Evolutionary conservation across 1,140 invertebrate species (phyloP).

Genomic region (Stegodyphus dumicola): DNA sequence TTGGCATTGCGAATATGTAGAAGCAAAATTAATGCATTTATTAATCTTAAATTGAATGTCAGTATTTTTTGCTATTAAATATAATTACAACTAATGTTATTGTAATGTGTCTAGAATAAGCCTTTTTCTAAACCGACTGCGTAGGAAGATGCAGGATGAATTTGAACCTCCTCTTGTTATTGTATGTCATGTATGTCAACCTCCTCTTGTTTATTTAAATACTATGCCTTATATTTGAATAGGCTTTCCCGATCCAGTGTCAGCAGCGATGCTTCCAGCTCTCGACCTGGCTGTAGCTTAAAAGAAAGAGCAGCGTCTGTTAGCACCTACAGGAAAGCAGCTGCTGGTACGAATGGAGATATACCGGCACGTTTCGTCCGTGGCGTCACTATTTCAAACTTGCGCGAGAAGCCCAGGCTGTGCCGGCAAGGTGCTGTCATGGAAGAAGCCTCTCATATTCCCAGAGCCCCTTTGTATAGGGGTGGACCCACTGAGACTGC

Average conservation of each 20-base stretch:
- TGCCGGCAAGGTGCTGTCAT: slow-evolving; percentile 62
- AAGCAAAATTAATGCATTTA: too few species aligned
- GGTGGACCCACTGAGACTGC: slow-evolving; percentile 42
- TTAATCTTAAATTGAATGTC: too few species aligned
- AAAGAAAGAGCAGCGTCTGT: slow-evolving; percentile 13
- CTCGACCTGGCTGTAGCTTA: slow-evolving; percentile 39
- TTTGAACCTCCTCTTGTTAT: too few species aligned
- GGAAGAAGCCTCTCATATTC: slow-evolving; percentile 13
- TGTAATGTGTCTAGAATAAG: too few species aligned
- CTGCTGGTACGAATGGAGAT: slow-evolving; percentile 25
- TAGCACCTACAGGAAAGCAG: background rate
- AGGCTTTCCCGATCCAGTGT: slow-evolving; percentile 63
- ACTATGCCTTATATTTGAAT: too few species aligned
- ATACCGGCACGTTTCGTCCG: slow-evolving; percentile 10
- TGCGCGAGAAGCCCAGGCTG: slow-evolving; percentile 59
- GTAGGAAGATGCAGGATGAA: too few species aligned
- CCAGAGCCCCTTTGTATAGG: slow-evolving; percentile 15
- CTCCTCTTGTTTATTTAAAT: too few species aligned
- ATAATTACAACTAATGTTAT: too few species aligned
- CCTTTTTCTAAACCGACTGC: too few species aligned
- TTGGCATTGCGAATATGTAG: too few species aligned
- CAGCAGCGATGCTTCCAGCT: slow-evolving; percentile 61
- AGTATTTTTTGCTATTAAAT: too few species aligned
- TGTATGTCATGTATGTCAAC: too few species aligned
- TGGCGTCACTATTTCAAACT: slow-evolving; percentile 23